These are phyloP conservation scores for Peromyscus leucopus DNA, from an alignment of 2,113 vertebrate genomes.

Conservation along the genomic window DNA sequence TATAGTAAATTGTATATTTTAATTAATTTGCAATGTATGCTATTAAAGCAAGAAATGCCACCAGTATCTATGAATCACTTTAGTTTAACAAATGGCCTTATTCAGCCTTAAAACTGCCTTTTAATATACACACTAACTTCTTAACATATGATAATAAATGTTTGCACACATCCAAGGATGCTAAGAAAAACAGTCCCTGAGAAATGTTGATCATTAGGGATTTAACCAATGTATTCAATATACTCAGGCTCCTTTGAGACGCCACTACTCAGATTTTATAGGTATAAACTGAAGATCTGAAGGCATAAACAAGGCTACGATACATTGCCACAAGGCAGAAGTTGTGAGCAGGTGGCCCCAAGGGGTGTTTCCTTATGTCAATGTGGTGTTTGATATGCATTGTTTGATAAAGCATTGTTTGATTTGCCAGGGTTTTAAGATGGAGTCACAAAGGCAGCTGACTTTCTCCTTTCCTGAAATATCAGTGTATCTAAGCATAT, in stretches of 20 bases:
- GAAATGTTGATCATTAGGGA: slow-evolving; percentile 35
- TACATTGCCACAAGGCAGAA: neutral
- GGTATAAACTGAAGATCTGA: neutral
- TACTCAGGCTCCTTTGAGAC: neutral
- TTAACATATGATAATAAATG: slow-evolving; percentile 46
- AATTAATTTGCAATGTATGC: neutral
- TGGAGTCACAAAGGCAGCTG: slow-evolving; percentile 20
- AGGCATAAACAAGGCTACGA: neutral
- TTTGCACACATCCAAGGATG: neutral
- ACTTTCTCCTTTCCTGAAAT: slow-evolving; percentile 47
- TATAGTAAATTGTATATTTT: neutral
- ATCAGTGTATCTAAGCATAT: neutral
- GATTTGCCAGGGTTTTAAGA: slow-evolving; percentile 37
- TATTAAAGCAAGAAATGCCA: slow-evolving; percentile 8
- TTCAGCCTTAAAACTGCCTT: slow-evolving; percentile 26
- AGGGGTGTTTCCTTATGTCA: slow-evolving; percentile 34
- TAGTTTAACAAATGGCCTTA: slow-evolving; percentile 20
- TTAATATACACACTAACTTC: neutral
- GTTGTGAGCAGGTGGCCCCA: neutral
- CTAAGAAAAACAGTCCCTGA: slow-evolving; percentile 41
- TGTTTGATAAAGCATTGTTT: slow-evolving; percentile 35
- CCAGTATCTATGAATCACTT: slow-evolving; percentile 37
- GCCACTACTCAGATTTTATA: neutral
- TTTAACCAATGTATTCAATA: slow-evolving; percentile 30
- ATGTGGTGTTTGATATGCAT: slow-evolving; percentile 5